phyloP scores from a whole-genome alignment of 2,888 invertebrate species.

The Spodoptera littoralis region DNA sequence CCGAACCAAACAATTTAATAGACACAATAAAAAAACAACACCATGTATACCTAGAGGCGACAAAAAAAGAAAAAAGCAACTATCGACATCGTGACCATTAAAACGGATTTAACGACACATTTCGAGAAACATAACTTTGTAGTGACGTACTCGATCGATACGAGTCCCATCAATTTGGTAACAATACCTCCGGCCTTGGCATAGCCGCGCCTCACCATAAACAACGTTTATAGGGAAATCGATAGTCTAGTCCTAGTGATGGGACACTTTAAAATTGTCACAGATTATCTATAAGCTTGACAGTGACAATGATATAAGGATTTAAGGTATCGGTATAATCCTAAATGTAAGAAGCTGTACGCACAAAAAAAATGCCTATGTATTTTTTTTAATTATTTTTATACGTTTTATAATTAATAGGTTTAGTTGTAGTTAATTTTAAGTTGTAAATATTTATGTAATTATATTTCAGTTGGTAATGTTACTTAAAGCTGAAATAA shows the following conservation, averaged over 20 bases:
- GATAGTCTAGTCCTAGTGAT: slow-evolving; percentile 36
- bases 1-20: slow-evolving; percentile 16
- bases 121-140: slow-evolving; percentile 38
- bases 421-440: too few species aligned
- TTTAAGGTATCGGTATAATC: too few species aligned
- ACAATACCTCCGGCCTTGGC: slow-evolving; percentile 54
- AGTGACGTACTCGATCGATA: slow-evolving; percentile 46
- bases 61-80: slow-evolving; percentile 26
- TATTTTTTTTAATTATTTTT: too few species aligned
- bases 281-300: too few species aligned
- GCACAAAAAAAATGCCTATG: too few species aligned
- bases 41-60: not conserved
- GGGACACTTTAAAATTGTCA: slow-evolving; percentile 25
- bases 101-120: slow-evolving; percentile 48
- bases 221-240: slow-evolving; percentile 39
- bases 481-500: too few species aligned
- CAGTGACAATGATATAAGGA: too few species aligned
- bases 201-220: slow-evolving; percentile 48
- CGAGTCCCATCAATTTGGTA: slow-evolving; percentile 48
- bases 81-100: slow-evolving; percentile 23
- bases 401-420: too few species aligned
- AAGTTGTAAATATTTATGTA: too few species aligned
- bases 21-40: slow-evolving; percentile 29
- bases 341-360: too few species aligned
- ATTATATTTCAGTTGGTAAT: too few species aligned